Conservation (phyloP, 2,113 vertebrate genomes). For the Trematocara unimaculatum region DNA sequence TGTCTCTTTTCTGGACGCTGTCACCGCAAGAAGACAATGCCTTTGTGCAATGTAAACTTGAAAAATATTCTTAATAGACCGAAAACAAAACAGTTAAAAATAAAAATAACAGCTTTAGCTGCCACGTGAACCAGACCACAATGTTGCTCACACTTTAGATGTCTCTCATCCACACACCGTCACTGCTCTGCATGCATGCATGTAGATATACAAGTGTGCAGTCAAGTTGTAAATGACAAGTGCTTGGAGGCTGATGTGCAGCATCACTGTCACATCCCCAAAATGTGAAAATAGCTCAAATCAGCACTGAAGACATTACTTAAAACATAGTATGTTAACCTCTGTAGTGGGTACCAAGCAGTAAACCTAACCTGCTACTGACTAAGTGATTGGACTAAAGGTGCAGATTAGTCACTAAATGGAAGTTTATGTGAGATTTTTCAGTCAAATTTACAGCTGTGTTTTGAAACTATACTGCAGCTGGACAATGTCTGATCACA, state of each 20-base stretch:
- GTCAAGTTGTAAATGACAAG: background rate
- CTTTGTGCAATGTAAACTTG: background rate
- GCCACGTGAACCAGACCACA: background rate
- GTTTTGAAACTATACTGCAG: background rate
- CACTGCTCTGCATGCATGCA: background rate
- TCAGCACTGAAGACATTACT: background rate
- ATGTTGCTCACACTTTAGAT: background rate
- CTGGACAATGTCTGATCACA: background rate
- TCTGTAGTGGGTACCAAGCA: background rate
- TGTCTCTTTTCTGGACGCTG: conserved; percentile 41
- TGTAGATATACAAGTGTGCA: background rate
- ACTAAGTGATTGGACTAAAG: background rate
- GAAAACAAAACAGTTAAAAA: background rate
- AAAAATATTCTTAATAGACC: background rate
- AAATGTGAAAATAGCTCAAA: background rate
- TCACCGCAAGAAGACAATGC: conserved; percentile 10
- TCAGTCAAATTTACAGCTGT: background rate
- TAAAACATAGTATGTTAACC: background rate
- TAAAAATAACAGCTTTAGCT: background rate
- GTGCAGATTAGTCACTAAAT: background rate
- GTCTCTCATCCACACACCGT: background rate
- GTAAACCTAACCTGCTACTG: background rate
- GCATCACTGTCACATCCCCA: background rate
- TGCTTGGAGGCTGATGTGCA: background rate
- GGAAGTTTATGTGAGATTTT: background rate